Conservation (phyloP, 2,888 invertebrate species). For the Patella depressa region DNA sequence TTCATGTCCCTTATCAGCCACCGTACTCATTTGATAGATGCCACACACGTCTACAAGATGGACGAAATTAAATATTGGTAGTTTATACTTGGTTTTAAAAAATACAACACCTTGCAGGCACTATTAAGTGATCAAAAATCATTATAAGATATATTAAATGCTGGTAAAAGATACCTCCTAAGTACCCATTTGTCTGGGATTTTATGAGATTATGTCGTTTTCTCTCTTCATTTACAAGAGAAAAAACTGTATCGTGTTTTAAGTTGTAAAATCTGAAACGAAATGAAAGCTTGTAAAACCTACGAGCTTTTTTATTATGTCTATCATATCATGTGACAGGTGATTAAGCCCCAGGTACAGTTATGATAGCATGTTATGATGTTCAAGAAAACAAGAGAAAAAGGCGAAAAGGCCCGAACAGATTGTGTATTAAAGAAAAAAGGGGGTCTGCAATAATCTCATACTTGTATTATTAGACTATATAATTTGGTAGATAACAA, state of each 20-base stretch:
- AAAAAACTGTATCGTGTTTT: not conserved
- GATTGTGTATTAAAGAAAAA: too few species aligned
- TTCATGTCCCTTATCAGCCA: too few species aligned
- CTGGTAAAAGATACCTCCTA: not conserved
- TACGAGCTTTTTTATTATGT: not conserved
- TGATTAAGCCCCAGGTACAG: not conserved
- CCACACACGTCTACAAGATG: too few species aligned
- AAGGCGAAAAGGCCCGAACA: too few species aligned
- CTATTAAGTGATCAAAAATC: not conserved
- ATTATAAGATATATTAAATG: not conserved
- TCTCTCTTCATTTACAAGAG: not conserved
- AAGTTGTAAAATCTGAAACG: slow-evolving; percentile 4
- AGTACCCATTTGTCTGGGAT: not conserved
- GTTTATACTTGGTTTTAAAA: too few species aligned
- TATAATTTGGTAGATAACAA: too few species aligned
- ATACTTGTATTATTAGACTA: too few species aligned
- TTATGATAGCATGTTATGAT: too few species aligned
- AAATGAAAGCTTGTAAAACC: not conserved
- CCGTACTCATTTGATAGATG: too few species aligned
- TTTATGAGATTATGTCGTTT: slow-evolving; percentile 9
- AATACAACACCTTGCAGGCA: not conserved
- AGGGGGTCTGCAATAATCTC: too few species aligned
- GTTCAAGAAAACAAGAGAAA: too few species aligned
- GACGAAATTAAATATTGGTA: too few species aligned
- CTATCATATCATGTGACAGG: not conserved